phyloP scores from a whole-genome alignment of 1,140 invertebrate species.

The Zaprionus nigranus region DNA sequence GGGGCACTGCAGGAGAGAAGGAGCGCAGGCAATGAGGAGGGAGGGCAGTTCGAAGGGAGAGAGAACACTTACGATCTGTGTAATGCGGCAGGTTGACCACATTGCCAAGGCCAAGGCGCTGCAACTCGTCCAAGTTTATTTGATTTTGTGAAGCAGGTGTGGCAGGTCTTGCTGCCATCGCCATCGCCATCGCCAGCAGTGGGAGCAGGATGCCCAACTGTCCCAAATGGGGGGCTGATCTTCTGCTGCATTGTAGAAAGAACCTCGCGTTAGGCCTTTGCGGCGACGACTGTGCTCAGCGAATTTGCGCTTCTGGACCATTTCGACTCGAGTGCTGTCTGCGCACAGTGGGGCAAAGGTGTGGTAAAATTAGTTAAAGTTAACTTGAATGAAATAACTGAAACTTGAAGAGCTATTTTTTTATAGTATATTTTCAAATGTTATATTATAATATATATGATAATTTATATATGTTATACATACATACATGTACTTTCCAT shows the following conservation, averaged over 20 bases:
- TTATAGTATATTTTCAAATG: background rate
- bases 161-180: background rate
- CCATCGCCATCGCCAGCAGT: conserved; percentile 17
- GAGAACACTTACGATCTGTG: conserved; percentile 57
- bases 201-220: conserved; percentile 22
- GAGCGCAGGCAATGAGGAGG: background rate
- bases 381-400: background rate
- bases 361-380: background rate
- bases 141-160: background rate
- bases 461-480: no score
- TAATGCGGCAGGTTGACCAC: conserved; percentile 60
- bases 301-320: conserved; percentile 34
- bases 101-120: conserved; percentile 58
- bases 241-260: conserved; percentile 20
- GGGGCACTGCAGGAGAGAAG: conserved; percentile 45
- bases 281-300: conserved; percentile 26
- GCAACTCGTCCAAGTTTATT: conserved; percentile 33
- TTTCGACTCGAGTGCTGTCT: conserved; percentile 29
- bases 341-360: conserved; percentile 45
- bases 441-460: background rate
- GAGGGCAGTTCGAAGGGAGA: background rate
- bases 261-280: conserved; percentile 42
- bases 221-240: background rate
- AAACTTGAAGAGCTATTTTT: background rate
- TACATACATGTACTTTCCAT: no score